Evolutionary conservation across 2,113 vertebrate species (phyloP), one percentile per base, ranked within the genome.

Genomic region (Hyla sarda): DNA sequence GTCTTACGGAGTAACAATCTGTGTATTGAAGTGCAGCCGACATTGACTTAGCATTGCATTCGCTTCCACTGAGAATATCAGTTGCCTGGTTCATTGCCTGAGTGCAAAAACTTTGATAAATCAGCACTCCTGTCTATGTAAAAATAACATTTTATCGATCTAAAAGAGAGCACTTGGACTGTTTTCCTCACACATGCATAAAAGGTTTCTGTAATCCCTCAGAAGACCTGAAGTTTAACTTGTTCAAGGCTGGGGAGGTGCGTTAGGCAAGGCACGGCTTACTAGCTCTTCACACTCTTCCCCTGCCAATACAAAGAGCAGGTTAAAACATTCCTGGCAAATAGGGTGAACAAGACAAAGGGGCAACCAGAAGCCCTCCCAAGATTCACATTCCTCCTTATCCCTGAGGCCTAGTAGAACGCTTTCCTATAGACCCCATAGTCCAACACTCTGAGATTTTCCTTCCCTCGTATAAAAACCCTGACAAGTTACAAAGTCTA

Each of bases 111-210:
- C 78, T 87, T 87, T 82, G 34, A 87, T 82, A 87, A 87, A 82
- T 87, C 85, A 45, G 67, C 21, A 47, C 77, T 62, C 37, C 78
- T 78, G 37, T 48, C 67, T 79, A 82, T 82, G 77, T 58, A 74
- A 87, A 81, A 87, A 87, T 82, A 82, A 87, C 69, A 82, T 73
- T 60, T 28, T 87, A 87, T 87, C 41, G 85, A 87, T 87, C 78
- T 45, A 58, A 73, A 41, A 16, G 17, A 60, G 65, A 87, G 32
- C 41, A 72, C 25, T 58, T 62, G 50, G 67, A 32, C 52, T 73
- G 52, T 71, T 80, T 45, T 34, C 21, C 67, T 81, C 52, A 19
- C 50, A 78, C 78, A 73, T 32, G 78, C 85, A 82, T 87, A 67
- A 87, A 87, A 81, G 67, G 37, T 3, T 50, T 82, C 62, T 14